Evolutionary conservation across 2,888 invertebrate species (phyloP), one percentile per base, ranked within the genome.

Genomic region (Ethmia dodecea): DNA sequence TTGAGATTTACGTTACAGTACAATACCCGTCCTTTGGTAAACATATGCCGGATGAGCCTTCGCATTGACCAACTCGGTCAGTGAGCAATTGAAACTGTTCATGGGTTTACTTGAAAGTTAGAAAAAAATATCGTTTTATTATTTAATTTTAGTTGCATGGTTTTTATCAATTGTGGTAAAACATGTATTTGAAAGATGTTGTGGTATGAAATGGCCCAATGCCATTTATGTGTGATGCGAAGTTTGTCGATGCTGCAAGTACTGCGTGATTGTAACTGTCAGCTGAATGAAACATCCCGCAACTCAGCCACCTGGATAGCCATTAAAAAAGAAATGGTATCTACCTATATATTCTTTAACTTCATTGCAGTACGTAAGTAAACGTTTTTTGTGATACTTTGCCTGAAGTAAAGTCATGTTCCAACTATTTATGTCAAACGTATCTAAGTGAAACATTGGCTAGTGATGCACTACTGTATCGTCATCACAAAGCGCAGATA

Each of bases 1-100:
- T 66, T 67, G 60, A 66, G 77, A 75, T 77, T 78, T 75, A 72
- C 59, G 55, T 60, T 70, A 57, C 55, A 45, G 51, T 48, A 57
- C 63, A 63, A 59, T 63, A 60, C 69, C 57, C 60, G 63, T 58
- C 61, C 55, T 62, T 60, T 54, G 60, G 70, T 77, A 77, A 79
- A 77, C 78, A 76, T 48, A 56, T 38, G 52, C 69, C 75, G 75
- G 77, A 76, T 68, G 68, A 55, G 52, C 45, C 43, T 49, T 48
- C 40, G 42, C 25, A 16, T 14, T 18, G 11, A 15, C 47, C 35
- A 48, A 42, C 42, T 42, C 48, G 47, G 9, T 5, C 32, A 47
- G 38, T 46, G 33, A 42, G 29, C 27, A 9, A 18, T 30, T 36
- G 30, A 16, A 8, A 12, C 25, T 38, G 18, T 16, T 16, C 25